Evolutionary conservation across 2,888 invertebrate species (phyloP).

Genomic region (Diaperis boleti): DNA sequence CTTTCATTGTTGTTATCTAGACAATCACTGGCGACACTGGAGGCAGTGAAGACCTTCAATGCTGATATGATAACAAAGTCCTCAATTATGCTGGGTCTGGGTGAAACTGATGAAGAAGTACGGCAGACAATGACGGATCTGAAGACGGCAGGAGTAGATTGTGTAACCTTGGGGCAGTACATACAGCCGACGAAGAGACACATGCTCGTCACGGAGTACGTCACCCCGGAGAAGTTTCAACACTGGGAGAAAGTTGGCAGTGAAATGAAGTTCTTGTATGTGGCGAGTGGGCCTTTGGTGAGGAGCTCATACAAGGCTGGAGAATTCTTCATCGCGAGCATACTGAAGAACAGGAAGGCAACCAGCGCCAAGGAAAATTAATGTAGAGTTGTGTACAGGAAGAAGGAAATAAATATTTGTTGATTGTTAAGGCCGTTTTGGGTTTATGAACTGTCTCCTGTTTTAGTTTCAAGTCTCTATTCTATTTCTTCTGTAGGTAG

Average conservation of each 20-base stretch:
- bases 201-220: slow-evolving; percentile 92
- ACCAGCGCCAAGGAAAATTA: slow-evolving; percentile 47
- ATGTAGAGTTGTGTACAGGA: not conserved
- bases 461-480: too few relatives aligned
- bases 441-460: too few relatives aligned
- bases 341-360: slow-evolving; percentile 74
- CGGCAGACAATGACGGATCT: slow-evolving; percentile 90
- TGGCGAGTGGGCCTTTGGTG: slow-evolving; percentile 97
- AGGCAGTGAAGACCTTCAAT: slow-evolving; percentile 84
- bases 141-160: slow-evolving; percentile 87
- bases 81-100: slow-evolving; percentile 97
- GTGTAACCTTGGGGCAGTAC: slow-evolving; percentile 97
- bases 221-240: slow-evolving; percentile 93
- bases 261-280: slow-evolving; percentile 92
- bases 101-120: slow-evolving; percentile 90
- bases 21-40: slow-evolving; percentile 88
- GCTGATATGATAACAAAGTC: slow-evolving; percentile 93
- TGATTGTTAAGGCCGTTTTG: too few relatives aligned
- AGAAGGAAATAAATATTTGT: too few relatives aligned
- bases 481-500: too few relatives aligned
- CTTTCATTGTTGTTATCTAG: slow-evolving; percentile 58
- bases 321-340: slow-evolving; percentile 88
- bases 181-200: slow-evolving; percentile 99
- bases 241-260: slow-evolving; percentile 87
- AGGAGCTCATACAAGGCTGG: slow-evolving; percentile 98